Evolutionary conservation across 1,140 invertebrate species (phyloP), one percentile per base, ranked within the genome.

Genomic region (Oedothorax gibbosus): DNA sequence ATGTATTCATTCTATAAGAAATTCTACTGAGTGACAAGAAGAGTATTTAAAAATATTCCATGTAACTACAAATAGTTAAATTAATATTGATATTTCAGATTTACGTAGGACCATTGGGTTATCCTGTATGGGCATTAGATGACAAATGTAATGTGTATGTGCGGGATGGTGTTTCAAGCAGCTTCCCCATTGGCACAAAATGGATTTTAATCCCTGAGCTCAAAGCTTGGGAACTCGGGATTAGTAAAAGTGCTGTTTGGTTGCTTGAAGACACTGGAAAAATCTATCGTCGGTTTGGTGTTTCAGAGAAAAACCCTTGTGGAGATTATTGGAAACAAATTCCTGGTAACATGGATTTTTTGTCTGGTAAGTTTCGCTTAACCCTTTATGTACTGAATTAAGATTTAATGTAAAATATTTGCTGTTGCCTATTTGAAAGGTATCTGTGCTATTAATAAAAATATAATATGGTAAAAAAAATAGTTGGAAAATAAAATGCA

Each of bases 51-150:
- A 35, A 35, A 35, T 35, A 35, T 35, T 35, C 35, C 35, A 35
- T 35, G 35, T 35, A 35, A 35, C 35, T 35, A 35, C 35, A 35
- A 35, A 35, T 35, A 35, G 35, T 35, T 35, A 35, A 35, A 35
- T 35, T 35, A 35, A 20, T 0, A 20, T 50, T 35, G 12, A 10
- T 62, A 71, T 62, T 53, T 54, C 84, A 91, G 88, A 90, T 93
- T 0, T 90, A 89, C 87, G 90, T 90, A 62, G 91, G 92, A 11
- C 89, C 90, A n/a, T 87, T 90, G 15, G 90, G 90, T 20, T 89
- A 88, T 85, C 91, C 92, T 90, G 92, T 93, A 60, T 93, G 92
- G 92, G 92, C 91, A 2, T 85, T 93, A 35, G 92, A 93, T 88
- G 91, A 90, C 62, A 89, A 90, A 21, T 88, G 89, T 53, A 90